Base-by-base conservation (phyloP, 2,797 vertebrate species). In the Xerus rutilus region DNA sequence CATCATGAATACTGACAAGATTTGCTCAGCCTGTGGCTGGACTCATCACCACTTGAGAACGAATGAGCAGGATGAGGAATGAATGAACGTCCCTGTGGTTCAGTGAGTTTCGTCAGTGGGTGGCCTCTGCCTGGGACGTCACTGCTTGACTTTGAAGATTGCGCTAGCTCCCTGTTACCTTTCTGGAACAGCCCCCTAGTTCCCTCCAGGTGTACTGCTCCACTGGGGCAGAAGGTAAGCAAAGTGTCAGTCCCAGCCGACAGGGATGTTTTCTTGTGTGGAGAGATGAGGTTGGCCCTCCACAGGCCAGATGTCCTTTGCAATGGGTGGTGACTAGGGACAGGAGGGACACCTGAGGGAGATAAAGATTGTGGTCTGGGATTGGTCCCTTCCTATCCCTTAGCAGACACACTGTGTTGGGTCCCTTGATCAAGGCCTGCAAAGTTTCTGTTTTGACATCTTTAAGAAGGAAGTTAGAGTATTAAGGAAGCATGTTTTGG, bases 241-340 rank as follows among this genome's bases (percentile, higher is more conserved):
- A 28, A 5, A 65, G 2, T 2, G 0, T 47, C 3, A 18, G 35
- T 49, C 28, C 32, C 39, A 20, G 32, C 7, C 64, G 7, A 17
- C 28, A 45, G 54, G 9, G 3, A 49, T 12, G 1, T 49, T n/a
- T n/a, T 45, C 32, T 79, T 43, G 11, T 21, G 28, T 30, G 10
- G 45, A 35, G 23, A 0, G 0, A 8, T 3, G 3, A 35, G 21
- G 43, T 23, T 17, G 47, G 62, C 47, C 65, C 30, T 32, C n/a
- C 28, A 28, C 1, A 28, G 65, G 17, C 28, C 30, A 54, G 2
- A 25, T 12, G n/a, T 65, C 72, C 1, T 0, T 20, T 13, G 21
- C 32, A 5, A 25, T 18, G 35, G 30, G 32, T 17, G 79, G 32
- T 21, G 23, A 49, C 17, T 17, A n/a, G 30, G 69, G 15, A 14